Conservation (phyloP, 2,888 invertebrate species). For the Dorcus hopei region DNA sequence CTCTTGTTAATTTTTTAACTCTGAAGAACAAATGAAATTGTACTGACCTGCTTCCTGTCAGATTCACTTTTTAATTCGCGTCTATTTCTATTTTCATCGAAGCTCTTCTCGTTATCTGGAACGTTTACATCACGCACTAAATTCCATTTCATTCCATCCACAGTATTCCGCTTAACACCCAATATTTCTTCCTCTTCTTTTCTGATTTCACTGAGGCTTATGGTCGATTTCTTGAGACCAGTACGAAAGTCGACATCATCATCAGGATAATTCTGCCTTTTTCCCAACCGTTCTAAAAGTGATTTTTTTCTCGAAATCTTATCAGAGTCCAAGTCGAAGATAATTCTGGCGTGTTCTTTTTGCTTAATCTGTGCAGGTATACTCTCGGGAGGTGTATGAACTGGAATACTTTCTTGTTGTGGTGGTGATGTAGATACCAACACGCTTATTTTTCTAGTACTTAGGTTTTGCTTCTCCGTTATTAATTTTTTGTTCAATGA, state of each 20-base stretch:
- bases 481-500: conserved; percentile 9
- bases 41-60: background rate
- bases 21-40: too few species aligned
- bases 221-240: conserved; percentile 24
- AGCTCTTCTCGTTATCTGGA: background rate
- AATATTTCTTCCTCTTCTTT: conserved; percentile 40
- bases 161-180: conserved; percentile 2
- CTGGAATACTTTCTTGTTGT: background rate
- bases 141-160: conserved; percentile 6
- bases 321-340: conserved; percentile 30
- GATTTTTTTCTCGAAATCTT: conserved; percentile 38
- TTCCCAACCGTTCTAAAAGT: conserved; percentile 52
- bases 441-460: conserved; percentile 9
- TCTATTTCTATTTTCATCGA: conserved; percentile 9
- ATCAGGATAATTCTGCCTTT: conserved; percentile 29
- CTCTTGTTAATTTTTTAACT: too few species aligned
- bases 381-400: background rate
- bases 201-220: conserved; percentile 35
- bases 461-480: conserved; percentile 5
- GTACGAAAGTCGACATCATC: conserved; percentile 8
- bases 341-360: conserved; percentile 32
- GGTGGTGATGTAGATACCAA: conserved; percentile 5
- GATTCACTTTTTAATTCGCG: conserved; percentile 3
- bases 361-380: conserved; percentile 12
- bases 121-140: too few species aligned